Evolutionary conservation across 2,888 invertebrate species (phyloP).

Genomic region (Maniola hyperantus): DNA sequence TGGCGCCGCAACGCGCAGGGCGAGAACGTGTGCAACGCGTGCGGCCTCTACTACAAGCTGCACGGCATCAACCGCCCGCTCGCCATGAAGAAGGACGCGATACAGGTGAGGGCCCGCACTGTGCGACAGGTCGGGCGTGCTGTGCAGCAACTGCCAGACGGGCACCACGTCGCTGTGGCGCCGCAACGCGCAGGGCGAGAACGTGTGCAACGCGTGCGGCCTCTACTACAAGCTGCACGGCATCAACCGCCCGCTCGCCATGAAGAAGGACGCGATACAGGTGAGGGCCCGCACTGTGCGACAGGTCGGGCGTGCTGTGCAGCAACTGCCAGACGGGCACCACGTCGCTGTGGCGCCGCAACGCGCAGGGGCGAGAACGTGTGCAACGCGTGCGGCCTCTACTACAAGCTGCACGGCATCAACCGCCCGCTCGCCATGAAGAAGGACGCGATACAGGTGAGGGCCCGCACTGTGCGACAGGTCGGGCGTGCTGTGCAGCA

Average conservation of each 20-base stretch:
- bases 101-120: slow-evolving; percentile 64
- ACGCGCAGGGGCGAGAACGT: slow-evolving; percentile 96
- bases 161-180: slow-evolving; percentile 93
- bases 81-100: slow-evolving; percentile 88
- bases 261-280: slow-evolving; percentile 85
- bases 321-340: slow-evolving; percentile 94
- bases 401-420: slow-evolving; percentile 96
- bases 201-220: slow-evolving; percentile 99
- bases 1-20: slow-evolving; percentile 88
- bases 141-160: slow-evolving; percentile 95
- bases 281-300: slow-evolving; percentile 45
- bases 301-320: slow-evolving; percentile 90
- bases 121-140: slow-evolving; percentile 86
- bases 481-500: slow-evolving; percentile 91
- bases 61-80: slow-evolving; percentile 94
- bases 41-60: slow-evolving; percentile 97
- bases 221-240: slow-evolving; percentile 97
- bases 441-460: slow-evolving; percentile 79
- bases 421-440: slow-evolving; percentile 95
- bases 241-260: slow-evolving; percentile 93
- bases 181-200: slow-evolving; percentile 90
- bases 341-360: slow-evolving; percentile 91
- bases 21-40: slow-evolving; percentile 99
- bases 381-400: slow-evolving; percentile 99
- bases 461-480: slow-evolving; percentile 63